These are phyloP conservation scores for Zygothrica quintamaculata DNA, from an alignment of 2,888 invertebrate genomes.

Conservation along the genomic window DNA sequence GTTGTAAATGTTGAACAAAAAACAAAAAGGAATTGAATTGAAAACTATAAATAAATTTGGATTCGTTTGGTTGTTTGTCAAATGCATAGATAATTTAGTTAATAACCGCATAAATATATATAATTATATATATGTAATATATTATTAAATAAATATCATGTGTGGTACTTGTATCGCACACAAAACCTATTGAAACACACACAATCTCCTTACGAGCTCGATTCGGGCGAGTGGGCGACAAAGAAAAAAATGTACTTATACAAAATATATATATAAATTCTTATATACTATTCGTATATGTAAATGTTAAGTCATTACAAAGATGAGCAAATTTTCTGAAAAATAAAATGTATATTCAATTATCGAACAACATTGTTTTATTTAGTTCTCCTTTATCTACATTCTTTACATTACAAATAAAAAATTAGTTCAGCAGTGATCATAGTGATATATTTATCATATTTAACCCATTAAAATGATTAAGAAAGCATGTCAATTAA, in stretches of 20 bases:
- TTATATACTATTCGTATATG: conserved; percentile 53
- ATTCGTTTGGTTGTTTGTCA: conserved; percentile 46
- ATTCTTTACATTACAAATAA: too few species aligned
- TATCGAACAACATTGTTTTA: conserved; percentile 55
- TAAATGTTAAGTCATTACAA: conserved; percentile 70
- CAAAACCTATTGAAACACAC: conserved; percentile 21
- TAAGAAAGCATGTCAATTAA: too few species aligned
- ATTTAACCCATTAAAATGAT: too few species aligned
- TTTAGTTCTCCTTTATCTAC: too few species aligned
- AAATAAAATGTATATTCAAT: conserved; percentile 81
- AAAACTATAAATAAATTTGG: conserved; percentile 16
- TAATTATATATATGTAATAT: conserved; percentile 23
- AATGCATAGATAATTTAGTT: conserved; percentile 44
- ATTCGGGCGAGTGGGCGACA: conserved; percentile 8
- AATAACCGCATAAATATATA: conserved; percentile 27
- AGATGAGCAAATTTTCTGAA: conserved; percentile 75
- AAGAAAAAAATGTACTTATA: conserved; percentile 46
- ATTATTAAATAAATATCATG: conserved; percentile 40
- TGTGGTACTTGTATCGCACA: conserved; percentile 52
- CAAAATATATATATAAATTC: conserved; percentile 46
- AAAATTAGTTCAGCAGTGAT: too few species aligned
- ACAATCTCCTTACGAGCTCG: not conserved
- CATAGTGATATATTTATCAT: too few species aligned
- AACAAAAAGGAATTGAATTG: too few species aligned
- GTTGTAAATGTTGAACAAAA: conserved; percentile 53